phyloP scores from a whole-genome alignment of 1,140 invertebrate genomes.

The Rhopalosiphum padi region DNA sequence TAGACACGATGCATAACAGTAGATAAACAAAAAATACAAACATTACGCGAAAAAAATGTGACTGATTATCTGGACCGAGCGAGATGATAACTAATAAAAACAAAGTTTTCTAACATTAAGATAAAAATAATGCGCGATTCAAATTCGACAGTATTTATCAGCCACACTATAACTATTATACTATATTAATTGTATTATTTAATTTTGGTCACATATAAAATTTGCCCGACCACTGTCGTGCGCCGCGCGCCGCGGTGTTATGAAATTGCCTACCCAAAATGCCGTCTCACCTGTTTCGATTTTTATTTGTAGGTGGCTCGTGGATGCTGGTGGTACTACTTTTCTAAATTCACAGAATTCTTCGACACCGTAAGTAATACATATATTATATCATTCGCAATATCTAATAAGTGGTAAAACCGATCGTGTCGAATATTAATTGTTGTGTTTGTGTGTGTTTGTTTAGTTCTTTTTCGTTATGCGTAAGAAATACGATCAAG shows the following conservation, averaged over 20 bases:
- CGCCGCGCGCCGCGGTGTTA: background rate
- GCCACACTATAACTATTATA: background rate
- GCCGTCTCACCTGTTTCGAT: slow-evolving; percentile 34
- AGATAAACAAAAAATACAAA: background rate
- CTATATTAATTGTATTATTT: background rate
- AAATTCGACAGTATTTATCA: background rate
- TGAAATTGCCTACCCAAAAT: background rate
- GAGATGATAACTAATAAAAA: background rate
- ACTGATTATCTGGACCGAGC: background rate
- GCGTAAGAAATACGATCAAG: slow-evolving; percentile 91
- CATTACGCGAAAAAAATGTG: background rate
- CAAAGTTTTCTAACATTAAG: background rate
- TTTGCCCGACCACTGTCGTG: background rate
- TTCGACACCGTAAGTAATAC: slow-evolving; percentile 85
- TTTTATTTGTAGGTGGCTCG: slow-evolving; percentile 78
- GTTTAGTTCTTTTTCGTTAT: slow-evolving; percentile 83
- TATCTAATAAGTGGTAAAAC: background rate
- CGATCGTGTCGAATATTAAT: background rate
- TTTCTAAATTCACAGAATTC: slow-evolving; percentile 96
- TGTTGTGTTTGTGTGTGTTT: slow-evolving; percentile 38
- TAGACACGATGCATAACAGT: background rate
- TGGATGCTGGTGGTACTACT: slow-evolving; percentile 96
- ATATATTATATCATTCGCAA: background rate
- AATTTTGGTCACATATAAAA: background rate
- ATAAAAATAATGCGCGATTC: background rate